Percentiles rank a stretch among this genome's conserved stretches.
Conservation (phyloP, 2,888 invertebrate genomes). For the Megalurothrips usitatus region DNA sequence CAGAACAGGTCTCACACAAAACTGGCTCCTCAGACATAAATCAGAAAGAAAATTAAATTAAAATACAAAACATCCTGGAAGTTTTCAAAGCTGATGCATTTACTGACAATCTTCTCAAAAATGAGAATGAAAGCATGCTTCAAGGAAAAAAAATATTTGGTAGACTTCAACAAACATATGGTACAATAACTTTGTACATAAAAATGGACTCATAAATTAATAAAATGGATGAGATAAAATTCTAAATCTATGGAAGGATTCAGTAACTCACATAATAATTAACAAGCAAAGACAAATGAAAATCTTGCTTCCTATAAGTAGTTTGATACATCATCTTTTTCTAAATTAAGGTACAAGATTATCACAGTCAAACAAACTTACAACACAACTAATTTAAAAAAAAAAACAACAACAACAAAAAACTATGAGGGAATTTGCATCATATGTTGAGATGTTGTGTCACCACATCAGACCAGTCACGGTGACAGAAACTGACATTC, state of each 20-base stretch:
- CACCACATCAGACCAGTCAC: too few species aligned
- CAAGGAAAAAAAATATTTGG: background rate
- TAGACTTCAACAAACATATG: background rate
- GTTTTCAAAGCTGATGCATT: too few species aligned
- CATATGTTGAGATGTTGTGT: too few species aligned
- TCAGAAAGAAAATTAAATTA: too few species aligned
- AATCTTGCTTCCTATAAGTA: background rate
- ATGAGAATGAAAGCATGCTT: background rate
- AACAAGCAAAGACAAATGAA: background rate
- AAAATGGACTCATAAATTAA: background rate
- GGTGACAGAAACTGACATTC: too few species aligned
- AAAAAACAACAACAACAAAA: background rate
- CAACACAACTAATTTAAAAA: background rate
- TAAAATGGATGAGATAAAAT: background rate
- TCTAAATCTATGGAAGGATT: background rate
- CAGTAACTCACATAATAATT: background rate
- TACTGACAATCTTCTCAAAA: too few species aligned
- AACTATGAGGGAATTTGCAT: too few species aligned
- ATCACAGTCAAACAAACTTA: constrained; percentile 15
- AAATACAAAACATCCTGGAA: too few species aligned
- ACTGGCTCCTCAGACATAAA: too few species aligned
- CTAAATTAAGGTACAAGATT: background rate
- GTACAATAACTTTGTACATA: background rate
- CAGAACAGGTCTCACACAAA: too few species aligned
- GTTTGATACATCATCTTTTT: background rate